Evolutionary conservation across 2,797 vertebrate genomes (phyloP), one percentile per base, ranked within the genome.

Genomic region (Huso huso): DNA sequence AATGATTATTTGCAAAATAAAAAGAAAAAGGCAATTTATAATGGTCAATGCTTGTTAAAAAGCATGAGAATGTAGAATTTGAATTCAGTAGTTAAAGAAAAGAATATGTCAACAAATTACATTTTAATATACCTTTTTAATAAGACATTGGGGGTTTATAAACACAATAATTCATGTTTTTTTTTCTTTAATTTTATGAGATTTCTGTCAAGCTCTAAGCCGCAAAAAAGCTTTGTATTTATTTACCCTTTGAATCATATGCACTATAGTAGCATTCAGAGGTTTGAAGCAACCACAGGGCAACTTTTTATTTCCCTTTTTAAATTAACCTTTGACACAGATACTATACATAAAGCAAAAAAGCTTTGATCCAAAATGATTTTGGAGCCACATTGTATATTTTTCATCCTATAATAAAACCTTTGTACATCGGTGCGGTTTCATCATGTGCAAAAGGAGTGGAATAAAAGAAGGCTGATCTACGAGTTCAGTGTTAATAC

Each of bases 111-210:
- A 48, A 71, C 72, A 66, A 53, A 62, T 71, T 77, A 80, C 80
- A 77, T 84, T 82, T 81, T 85, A 86, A 86, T 86, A 80, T 82
- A 78, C 69, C 70, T 81, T 77, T 84, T 86, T 84, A 86, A 86
- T 87, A 6, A 57, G 77, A 74, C 74, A 75, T 81, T 78, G 80
- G 81, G 78, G 78, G 78, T 78, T 85, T 76, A 81, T 64, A 62
- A 71, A 73, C 75, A 71, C 77, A 73, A 18, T 18, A 75, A 71
- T 73, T 77, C 74, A 70, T 75, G 69, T 65, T 76, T 76, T 76
- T 76, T 72, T 81, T 80, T 71, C 72, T 65, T 67, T 62, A 77
- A 68, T 72, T 79, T 72, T 74, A 49, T n/a, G 62, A 75, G 75
- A 75, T 81, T 83, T 83, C 75, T 77, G 64, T 69, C 71, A 76